Conservation (phyloP, 2,113 vertebrate species). For the Gavia stellata region DNA sequence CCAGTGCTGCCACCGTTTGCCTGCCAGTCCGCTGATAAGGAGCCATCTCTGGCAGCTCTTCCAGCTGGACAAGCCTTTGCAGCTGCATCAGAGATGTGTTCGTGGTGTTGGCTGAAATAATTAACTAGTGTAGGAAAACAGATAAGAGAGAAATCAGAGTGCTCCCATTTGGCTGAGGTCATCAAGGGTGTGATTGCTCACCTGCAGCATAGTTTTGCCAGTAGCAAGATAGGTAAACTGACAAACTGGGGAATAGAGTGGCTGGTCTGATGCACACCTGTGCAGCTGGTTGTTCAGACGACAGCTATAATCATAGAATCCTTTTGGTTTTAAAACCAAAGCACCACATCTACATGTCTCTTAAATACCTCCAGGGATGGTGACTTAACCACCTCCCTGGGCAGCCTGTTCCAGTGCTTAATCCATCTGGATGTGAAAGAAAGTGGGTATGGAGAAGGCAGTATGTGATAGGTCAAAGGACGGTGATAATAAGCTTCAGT, state of each 20-base stretch:
- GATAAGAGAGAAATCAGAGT: background rate
- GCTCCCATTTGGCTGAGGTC: background rate
- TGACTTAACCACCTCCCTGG: too few species aligned
- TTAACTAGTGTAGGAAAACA: background rate
- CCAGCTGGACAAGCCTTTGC: background rate
- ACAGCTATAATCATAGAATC: too few species aligned
- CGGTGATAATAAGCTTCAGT: background rate
- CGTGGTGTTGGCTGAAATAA: background rate
- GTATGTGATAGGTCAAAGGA: background rate
- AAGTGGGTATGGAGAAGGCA: background rate
- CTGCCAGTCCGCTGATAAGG: background rate
- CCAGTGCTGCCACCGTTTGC: background rate
- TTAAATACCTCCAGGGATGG: too few species aligned
- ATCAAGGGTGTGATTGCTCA: background rate
- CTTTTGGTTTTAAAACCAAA: too few species aligned
- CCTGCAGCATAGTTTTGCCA: background rate
- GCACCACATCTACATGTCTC: too few species aligned
- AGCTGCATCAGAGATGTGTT: background rate
- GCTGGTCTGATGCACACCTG: fast-evolving
- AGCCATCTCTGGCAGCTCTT: background rate
- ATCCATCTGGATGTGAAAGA: background rate
- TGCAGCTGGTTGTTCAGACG: background rate
- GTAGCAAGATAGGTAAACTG: background rate
- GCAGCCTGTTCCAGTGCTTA: too few species aligned
- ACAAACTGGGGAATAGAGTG: too few species aligned